Conservation (phyloP, 2,888 invertebrate species). For the Agrochola litura region DNA sequence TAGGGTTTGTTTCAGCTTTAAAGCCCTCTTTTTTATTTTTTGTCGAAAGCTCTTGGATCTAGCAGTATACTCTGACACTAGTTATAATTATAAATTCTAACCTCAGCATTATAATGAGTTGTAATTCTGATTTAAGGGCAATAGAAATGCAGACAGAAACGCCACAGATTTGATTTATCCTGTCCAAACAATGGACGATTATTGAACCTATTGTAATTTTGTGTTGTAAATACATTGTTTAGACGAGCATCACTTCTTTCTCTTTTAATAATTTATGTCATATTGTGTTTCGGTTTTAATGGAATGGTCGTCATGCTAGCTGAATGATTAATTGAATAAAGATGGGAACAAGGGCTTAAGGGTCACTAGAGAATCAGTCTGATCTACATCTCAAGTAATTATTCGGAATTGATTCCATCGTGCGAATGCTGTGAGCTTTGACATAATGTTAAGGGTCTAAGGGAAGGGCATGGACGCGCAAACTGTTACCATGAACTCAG, state of each 20-base stretch:
- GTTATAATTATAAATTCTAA: conserved; percentile 27
- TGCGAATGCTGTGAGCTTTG: background rate
- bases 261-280: conserved; percentile 47
- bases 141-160: conserved; percentile 61
- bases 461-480: background rate
- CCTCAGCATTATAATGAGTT: conserved; percentile 26
- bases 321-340: conserved; percentile 21
- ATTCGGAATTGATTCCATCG: background rate
- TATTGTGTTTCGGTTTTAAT: conserved; percentile 43
- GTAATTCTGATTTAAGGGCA: conserved; percentile 39
- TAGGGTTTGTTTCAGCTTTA: background rate
- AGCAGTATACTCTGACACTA: no score
- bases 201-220: conserved; percentile 46
- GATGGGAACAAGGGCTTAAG: background rate
- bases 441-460: background rate
- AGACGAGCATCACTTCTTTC: conserved; percentile 31
- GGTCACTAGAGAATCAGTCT: background rate
- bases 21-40: background rate
- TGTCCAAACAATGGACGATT: conserved; percentile 68
- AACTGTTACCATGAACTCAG: background rate
- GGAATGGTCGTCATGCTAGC: conserved; percentile 5
- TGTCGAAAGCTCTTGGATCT: background rate
- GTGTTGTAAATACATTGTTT: conserved; percentile 52
- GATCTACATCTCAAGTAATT: background rate
- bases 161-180: conserved; percentile 56